Evolutionary conservation across 2,113 vertebrate species (phyloP).

Genomic region (Poicephalus gulielmi): DNA sequence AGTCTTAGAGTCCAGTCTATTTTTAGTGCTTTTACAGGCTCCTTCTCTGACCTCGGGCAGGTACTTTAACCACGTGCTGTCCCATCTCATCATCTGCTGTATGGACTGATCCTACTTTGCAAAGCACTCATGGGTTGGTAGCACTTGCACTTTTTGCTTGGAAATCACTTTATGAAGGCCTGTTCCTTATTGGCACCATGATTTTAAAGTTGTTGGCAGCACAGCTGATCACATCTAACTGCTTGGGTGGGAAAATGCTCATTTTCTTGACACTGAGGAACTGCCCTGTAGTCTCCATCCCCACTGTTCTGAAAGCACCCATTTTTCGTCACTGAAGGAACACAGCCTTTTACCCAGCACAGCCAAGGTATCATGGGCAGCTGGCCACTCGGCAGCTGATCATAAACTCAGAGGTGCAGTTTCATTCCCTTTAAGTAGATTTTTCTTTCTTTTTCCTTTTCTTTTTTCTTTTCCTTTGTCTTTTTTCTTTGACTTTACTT

Average conservation of each 20-base stretch:
- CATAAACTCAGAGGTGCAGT: not conserved
- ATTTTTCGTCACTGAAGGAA: not conserved
- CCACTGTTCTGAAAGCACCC: not conserved
- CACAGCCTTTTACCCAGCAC: not conserved
- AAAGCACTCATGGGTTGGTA: not conserved
- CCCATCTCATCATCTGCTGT: not conserved
- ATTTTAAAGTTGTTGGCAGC: not conserved
- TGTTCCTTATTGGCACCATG: not conserved
- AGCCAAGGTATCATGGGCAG: not conserved
- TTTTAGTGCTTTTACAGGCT: not conserved
- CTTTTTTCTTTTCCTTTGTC: not conserved
- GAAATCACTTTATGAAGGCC: not conserved
- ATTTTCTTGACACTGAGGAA: not conserved
- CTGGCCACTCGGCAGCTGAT: not conserved
- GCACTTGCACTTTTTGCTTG: not conserved
- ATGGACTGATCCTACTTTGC: not conserved
- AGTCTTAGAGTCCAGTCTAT: not conserved
- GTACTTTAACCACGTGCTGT: not conserved
- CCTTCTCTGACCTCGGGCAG: not conserved
- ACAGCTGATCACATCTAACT: not conserved
- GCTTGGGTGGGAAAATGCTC: not conserved
- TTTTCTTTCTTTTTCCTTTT: not conserved
- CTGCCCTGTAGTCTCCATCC: not conserved
- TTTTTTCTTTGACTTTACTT: not conserved
- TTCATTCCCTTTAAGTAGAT: not conserved